Base-by-base conservation (phyloP, 2,797 vertebrate genomes). In the Peromyscus aztecus region DNA sequence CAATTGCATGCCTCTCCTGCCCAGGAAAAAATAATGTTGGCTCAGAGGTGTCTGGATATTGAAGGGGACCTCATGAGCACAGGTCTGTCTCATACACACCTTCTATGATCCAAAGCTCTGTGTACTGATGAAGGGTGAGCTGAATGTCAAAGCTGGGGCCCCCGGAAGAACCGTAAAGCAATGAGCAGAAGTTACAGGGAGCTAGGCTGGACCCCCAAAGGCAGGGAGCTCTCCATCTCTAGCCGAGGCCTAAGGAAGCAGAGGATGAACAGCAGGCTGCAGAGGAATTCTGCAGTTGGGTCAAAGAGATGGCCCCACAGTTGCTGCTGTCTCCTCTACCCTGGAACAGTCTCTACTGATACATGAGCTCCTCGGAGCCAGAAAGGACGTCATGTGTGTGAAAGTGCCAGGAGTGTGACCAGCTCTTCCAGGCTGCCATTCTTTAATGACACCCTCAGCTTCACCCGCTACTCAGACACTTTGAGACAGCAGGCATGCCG, bases 401-500 rank as follows among this genome's bases (percentile, higher is more conserved):
- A 87, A 65, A 19, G 88, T 4, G 4, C 90, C 80, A 57, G 86
- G 57, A 63, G 83, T 59, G 52, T 40, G 27, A 89, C 65, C 65
- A 31, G 92, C 67, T 96, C 85, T 69, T 59, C n/a, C 24, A 93
- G 3, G 3, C 37, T 6, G 6, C 34, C 94, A 90, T 52, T 80
- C 88, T 85, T 65, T 46, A 46, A 34, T 23, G 82, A 29, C 59
- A 46, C 55, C 71, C 65, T 85, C 55, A n/a, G 73, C 49, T 52
- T 90, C 43, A 71, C 59, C 76, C 61, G 73, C 73, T 83, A 31
- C 65, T 91, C 65, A 94, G 76, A 82, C 49, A 61, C 75, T 80
- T 16, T 43, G 67, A 92, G 78, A 93, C 23, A 93, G 40, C 71
- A 82, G 90, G 63, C 34, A 86, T n/a, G 69, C 27, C 91, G 76